Conservation (phyloP, 2,113 vertebrate genomes). For the Microcebus tavaratra region DNA sequence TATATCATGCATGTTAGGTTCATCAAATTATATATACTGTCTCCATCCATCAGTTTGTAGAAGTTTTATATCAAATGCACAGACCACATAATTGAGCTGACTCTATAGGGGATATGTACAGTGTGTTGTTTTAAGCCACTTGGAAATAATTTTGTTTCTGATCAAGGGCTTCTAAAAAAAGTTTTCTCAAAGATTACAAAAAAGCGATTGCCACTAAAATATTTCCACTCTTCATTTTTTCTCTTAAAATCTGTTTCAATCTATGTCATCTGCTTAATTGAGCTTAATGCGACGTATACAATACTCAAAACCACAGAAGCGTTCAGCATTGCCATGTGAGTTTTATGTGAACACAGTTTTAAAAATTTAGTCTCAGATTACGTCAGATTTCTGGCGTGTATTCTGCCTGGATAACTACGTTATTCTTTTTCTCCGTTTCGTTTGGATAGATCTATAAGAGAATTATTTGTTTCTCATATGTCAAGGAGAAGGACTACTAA, state of each 20-base stretch:
- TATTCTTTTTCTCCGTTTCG: constrained; percentile 33
- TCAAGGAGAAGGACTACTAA: constrained; percentile 24
- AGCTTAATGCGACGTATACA: neutral
- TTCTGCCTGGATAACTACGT: neutral
- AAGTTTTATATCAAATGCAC: neutral
- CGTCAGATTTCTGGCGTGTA: constrained; percentile 18
- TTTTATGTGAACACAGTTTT: neutral
- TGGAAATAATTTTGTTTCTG: constrained; percentile 10
- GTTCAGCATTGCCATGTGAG: constrained; percentile 4
- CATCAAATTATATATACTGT: neutral
- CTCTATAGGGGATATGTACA: neutral
- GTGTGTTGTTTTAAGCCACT: neutral
- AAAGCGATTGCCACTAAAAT: neutral
- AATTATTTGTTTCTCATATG: constrained; percentile 24
- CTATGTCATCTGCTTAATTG: neutral
- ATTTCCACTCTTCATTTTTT: neutral
- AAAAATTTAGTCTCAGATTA: constrained; percentile 7
- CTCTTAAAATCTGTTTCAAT: constrained; percentile 1
- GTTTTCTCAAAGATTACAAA: constrained; percentile 24
- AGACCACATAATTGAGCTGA: neutral
- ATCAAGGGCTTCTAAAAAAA: neutral
- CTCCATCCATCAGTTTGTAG: neutral
- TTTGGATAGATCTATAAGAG: constrained; percentile 10
- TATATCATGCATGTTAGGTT: neutral
- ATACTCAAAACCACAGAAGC: neutral